phyloP scores from a whole-genome alignment of 2,888 invertebrate species.

The Barypeithes pellucidus region DNA sequence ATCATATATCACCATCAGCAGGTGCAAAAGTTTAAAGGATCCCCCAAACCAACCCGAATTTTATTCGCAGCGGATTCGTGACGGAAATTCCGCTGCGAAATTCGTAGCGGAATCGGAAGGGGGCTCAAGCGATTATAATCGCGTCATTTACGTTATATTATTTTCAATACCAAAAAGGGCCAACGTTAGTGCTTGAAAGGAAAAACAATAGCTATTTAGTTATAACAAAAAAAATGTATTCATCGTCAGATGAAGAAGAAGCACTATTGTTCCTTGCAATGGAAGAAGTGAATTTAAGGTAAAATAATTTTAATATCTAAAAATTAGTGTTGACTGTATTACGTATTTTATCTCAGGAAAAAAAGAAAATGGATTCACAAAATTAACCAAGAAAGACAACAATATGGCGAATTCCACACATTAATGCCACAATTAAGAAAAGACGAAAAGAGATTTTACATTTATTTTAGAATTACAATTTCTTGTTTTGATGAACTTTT shows the following conservation, averaged over 20 bases:
- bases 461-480: slow-evolving; percentile 45
- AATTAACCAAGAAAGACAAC: slow-evolving; percentile 19
- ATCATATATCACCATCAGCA: too few relatives aligned
- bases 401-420: slow-evolving; percentile 33
- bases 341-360: slow-evolving; percentile 15
- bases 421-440: slow-evolving; percentile 27
- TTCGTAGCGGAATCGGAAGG: background rate
- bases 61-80: background rate
- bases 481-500: slow-evolving; percentile 43
- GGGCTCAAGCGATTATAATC: background rate
- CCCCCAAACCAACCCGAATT: background rate
- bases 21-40: too few relatives aligned
- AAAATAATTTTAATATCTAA: slow-evolving; percentile 1
- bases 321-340: background rate
- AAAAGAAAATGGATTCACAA: slow-evolving; percentile 19
- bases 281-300: background rate
- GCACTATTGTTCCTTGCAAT: background rate
- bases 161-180: too few relatives aligned
- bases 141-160: too few relatives aligned
- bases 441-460: slow-evolving; percentile 37
- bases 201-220: too few relatives aligned
- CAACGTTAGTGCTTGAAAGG: too few relatives aligned
- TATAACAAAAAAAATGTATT: too few relatives aligned
- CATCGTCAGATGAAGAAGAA: too few relatives aligned
- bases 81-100: background rate